phyloP scores from a whole-genome alignment of 2,888 invertebrate genomes.

The Spatulosminthurus flaviceps region DNA sequence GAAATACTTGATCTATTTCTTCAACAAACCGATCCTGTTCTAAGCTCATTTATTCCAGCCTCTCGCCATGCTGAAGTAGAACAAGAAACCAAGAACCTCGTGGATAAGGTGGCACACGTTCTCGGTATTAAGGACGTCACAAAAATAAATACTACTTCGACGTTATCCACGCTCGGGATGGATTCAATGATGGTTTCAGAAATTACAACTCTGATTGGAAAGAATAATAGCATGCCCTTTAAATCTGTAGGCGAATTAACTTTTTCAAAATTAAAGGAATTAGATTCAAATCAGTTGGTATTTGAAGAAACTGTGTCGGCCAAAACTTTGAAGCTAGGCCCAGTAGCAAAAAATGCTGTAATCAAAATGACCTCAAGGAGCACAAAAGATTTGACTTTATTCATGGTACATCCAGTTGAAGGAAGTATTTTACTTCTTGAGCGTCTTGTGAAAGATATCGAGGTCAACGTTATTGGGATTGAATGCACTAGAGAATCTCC shows the following conservation, averaged over 20 bases:
- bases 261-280: constrained; percentile 73
- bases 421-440: constrained; percentile 80
- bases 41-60: constrained; percentile 86
- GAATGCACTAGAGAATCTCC: constrained; percentile 85
- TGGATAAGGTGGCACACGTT: constrained; percentile 74
- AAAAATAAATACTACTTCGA: constrained; percentile 72
- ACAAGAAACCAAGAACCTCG: no score
- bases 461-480: constrained; percentile 83
- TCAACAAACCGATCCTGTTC: constrained; percentile 73
- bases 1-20: constrained; percentile 75
- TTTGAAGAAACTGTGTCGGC: not conserved
- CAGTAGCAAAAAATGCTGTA: not conserved
- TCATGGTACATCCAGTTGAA: constrained; percentile 85
- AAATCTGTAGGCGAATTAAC: constrained; percentile 86
- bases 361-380: not conserved
- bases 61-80: constrained; percentile 81
- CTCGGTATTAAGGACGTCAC: constrained; percentile 84
- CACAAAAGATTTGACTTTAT: constrained; percentile 63
- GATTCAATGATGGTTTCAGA: constrained; percentile 98
- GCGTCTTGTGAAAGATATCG: constrained; percentile 76
- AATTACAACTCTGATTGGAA: constrained; percentile 89
- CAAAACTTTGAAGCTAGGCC: not conserved
- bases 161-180: constrained; percentile 90
- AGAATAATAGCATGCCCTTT: constrained; percentile 87
- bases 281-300: constrained; percentile 63